Evolutionary conservation across 92 coral and sea anemone genomes (phyloP).

Genomic region (Paragorgia papillata): DNA sequence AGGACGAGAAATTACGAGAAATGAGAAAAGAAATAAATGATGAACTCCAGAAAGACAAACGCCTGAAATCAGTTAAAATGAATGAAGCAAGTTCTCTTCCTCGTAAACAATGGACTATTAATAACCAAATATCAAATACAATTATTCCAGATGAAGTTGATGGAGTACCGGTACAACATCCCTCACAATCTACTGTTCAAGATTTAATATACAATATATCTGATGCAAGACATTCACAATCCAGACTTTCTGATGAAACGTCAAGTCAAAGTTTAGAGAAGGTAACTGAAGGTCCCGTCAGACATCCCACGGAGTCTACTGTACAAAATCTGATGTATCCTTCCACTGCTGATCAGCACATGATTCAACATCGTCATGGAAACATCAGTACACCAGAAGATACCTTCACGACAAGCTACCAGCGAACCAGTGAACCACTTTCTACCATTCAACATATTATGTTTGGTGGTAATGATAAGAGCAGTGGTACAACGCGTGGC

Average conservation of each 20-base stretch:
- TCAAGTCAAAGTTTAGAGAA: not conserved
- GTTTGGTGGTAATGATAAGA: too few species aligned
- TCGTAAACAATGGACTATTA: constrained; percentile 1
- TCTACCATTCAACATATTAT: too few species aligned
- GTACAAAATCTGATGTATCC: constrained; percentile 55
- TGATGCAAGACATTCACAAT: not conserved
- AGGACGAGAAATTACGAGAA: constrained; percentile 63
- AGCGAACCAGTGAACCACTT: not conserved
- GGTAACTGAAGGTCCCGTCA: not conserved
- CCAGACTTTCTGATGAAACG: not conserved
- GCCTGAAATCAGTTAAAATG: not conserved
- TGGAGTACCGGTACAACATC: constrained; percentile 36
- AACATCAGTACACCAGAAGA: too few species aligned
- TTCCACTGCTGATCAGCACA: not conserved
- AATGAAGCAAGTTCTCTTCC: not conserved
- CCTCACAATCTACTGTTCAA: constrained; percentile 63
- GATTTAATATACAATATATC: constrained; percentile 45
- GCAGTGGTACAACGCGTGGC: too few species aligned
- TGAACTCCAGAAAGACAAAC: not conserved
- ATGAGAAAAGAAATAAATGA: constrained; percentile 36
- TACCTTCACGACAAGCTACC: too few species aligned
- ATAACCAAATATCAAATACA: not conserved
- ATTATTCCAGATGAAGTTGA: not conserved
- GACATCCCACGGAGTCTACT: constrained; percentile 49
- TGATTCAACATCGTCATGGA: too few species aligned